phyloP scores from a whole-genome alignment of 2,113 vertebrate species.

The Eurypyga helias region DNA sequence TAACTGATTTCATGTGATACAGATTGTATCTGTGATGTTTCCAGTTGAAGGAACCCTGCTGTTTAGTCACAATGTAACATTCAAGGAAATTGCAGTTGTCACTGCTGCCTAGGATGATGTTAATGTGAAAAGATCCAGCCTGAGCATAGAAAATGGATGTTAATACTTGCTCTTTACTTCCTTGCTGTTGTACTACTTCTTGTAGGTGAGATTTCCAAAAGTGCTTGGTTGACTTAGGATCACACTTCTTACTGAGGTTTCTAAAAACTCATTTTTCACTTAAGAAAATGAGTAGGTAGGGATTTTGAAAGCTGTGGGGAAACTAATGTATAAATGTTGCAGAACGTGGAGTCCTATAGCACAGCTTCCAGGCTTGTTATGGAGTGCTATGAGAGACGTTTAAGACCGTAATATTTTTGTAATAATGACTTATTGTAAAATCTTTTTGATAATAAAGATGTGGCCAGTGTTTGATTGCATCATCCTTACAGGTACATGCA shows the following conservation, averaged over 20 bases:
- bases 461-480: neutral
- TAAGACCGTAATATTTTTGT: neutral
- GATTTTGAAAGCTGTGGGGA: neutral
- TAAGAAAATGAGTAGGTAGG: neutral
- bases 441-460: neutral
- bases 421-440: neutral
- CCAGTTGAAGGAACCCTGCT: neutral
- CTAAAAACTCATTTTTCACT: neutral
- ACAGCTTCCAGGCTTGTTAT: neutral
- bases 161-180: neutral
- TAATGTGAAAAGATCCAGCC: neutral
- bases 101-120: neutral
- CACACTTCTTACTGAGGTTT: neutral
- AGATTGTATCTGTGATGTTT: neutral
- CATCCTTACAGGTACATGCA: neutral
- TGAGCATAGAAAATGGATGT: neutral
- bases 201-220: neutral
- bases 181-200: neutral
- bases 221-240: neutral
- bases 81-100: neutral
- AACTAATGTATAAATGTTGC: neutral
- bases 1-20: neutral
- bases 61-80: neutral
- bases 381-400: neutral
- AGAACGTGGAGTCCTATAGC: neutral